Evolutionary conservation across 2,797 vertebrate genomes (phyloP).

Genomic region (Sebastolobus altivelis): DNA sequence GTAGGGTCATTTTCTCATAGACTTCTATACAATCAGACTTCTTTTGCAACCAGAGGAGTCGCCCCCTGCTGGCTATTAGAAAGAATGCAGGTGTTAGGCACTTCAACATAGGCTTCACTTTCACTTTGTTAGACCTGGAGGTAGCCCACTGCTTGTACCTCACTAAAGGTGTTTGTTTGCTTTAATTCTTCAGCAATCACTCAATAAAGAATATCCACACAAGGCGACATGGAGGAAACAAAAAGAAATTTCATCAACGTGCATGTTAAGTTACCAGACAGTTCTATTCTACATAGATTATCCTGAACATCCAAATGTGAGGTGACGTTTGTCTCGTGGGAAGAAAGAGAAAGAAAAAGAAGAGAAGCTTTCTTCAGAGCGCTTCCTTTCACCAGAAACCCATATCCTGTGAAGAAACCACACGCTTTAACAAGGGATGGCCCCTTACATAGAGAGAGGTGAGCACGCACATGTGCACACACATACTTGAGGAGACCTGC

Average conservation of each 20-base stretch:
- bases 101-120: too few relatives aligned
- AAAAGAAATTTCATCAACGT: neutral
- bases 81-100: too few relatives aligned
- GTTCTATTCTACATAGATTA: constrained; percentile 10
- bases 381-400: constrained; percentile 78
- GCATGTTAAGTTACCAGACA: constrained; percentile 8
- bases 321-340: constrained; percentile 27
- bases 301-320: constrained; percentile 21
- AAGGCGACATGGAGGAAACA: neutral
- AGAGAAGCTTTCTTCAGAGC: constrained; percentile 50
- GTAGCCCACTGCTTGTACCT: neutral
- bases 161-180: neutral
- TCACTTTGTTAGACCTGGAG: too few relatives aligned
- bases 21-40: too few relatives aligned
- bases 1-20: too few relatives aligned
- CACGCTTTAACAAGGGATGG: constrained; percentile 79
- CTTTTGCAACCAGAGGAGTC: too few relatives aligned
- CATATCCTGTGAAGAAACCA: constrained; percentile 85
- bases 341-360: constrained; percentile 33
- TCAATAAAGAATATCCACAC: neutral
- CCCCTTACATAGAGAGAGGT: constrained; percentile 66
- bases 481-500: constrained; percentile 42
- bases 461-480: constrained; percentile 9
- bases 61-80: too few relatives aligned
- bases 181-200: neutral